These are phyloP conservation scores for Amblyornis subalaris DNA, from an alignment of 2,113 vertebrate species.

Conservation along the genomic window DNA sequence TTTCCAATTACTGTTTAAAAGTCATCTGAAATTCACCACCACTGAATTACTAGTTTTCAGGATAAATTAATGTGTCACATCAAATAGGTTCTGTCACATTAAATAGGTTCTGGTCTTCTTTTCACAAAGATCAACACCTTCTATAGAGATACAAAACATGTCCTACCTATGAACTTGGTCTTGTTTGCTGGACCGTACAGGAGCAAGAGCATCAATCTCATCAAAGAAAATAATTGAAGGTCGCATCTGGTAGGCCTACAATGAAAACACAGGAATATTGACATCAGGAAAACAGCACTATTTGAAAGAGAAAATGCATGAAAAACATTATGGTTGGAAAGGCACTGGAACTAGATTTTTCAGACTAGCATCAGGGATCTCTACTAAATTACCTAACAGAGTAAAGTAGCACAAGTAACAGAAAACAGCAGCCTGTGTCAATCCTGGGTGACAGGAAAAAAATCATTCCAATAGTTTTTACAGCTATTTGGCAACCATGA, in stretches of 20 bases:
- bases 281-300: not conserved
- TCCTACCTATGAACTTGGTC: constrained; percentile 93
- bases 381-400: not conserved
- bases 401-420: not conserved
- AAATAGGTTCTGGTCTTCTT: not conserved
- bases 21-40: not conserved
- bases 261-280: not conserved
- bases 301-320: not conserved
- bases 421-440: not conserved
- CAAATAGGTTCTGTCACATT: not conserved
- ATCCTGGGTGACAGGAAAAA: not conserved
- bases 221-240: constrained; percentile 96
- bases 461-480: not conserved
- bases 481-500: not conserved
- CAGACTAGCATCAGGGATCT: not conserved
- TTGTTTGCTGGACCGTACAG: constrained; percentile 89
- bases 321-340: not conserved
- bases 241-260: constrained; percentile 89
- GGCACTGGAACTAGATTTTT: not conserved
- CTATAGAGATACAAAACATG: not conserved
- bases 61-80: not conserved
- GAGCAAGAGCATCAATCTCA: constrained; percentile 93
- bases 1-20: not conserved
- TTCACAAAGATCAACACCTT: not conserved
- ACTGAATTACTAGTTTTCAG: not conserved